Evolutionary conservation across 2,888 invertebrate species (phyloP), one percentile per base, ranked within the genome.

Genomic region (Drosophila histrio): DNA sequence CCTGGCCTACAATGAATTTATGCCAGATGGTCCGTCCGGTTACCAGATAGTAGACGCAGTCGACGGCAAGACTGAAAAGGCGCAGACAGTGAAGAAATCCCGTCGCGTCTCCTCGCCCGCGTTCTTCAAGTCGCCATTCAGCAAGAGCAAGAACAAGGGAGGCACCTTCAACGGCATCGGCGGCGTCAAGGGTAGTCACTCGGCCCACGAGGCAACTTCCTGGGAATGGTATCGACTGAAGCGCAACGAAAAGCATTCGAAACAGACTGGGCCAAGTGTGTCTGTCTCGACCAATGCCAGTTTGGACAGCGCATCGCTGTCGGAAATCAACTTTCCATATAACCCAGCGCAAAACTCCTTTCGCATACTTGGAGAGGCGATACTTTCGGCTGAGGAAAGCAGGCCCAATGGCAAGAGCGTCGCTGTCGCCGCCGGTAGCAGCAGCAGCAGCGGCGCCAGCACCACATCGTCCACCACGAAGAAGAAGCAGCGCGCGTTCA

Each of bases 401-500:
- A 71, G 62, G 3, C 26, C 44, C 22, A 78, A 67, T n/a, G 77
- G 50, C 19, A 70, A 67, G 28, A n/a, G 32, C 15, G 66, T 9
- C 17, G 52, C 30, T 5, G 17, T 17, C 44, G n/a, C 39, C 1
- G 75, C 39, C 60, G 77, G 81, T 50, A 83, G 86, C 56, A 79
- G 87, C 46, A 88, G 87, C 65, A 89, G 89, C 68, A 90, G 89
- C 72, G 85, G 89, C 28, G 87, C 86, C 69, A 89, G 89, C 44
- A 89, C 88, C 54, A 88, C 89, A 26, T 85, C 90, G 57, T 89
- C 89, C 21, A 88, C 83, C 36, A 77, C 87, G 58, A 94, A 94
- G 86, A 95, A 95, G 90, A 93, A 90, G 61, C 88, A 92, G 84
- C 94, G 94, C 88, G 94, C 95, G 87, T 93, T 96, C 76, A 96